Base-by-base conservation (phyloP, 1,140 invertebrate genomes). In the Proales similis region DNA sequence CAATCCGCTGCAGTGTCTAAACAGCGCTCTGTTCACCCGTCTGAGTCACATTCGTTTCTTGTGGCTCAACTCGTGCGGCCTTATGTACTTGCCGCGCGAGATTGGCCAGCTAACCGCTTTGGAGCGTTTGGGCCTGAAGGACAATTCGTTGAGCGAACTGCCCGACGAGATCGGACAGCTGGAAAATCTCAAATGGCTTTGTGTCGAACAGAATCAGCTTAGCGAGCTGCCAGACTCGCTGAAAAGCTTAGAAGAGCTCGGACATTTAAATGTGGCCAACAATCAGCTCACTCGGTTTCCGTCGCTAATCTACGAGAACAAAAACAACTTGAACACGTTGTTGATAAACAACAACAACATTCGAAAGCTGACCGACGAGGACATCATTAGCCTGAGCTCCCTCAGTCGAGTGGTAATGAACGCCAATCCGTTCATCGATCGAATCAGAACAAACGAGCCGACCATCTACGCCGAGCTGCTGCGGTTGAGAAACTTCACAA, bases 121-220 rank as follows among this genome's bases (percentile, higher is more conserved):
- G 5, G 48, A 67, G 33, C 71, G 70, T 63, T 63, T 74, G 3
- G 70, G 71, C 48, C 46, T 72, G 6, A 68, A 69, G 11, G 67
- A 71, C n/a, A 74, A 74, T 65, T 26, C 47, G 36, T 53, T 74
- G n/a, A 43, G 64, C 14, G 51, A 64, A 9, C 61, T 74, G 33
- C 70, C 72, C 5, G 26, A 63, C 22, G 48, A 66, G 26, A 65
- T 72, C 20, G 64, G 63, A n/a, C 62, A 66, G 17, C 49, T 74
- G 9, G 42, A 47, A 43, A 62, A 51, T 19, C 64, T 74, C 47
- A 49, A 64, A 39, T 70, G 72, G 66, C 60, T 74, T 4, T 69
- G 70, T 67, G 48, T 73, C 7, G 70, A 70, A 63, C 47, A 64
- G 17, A 74, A 74, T 64, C 24, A 65, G 27, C 68, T 73, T 46